Base-by-base conservation (phyloP, 2,113 vertebrate species). In the Colistium nudipinnis region DNA sequence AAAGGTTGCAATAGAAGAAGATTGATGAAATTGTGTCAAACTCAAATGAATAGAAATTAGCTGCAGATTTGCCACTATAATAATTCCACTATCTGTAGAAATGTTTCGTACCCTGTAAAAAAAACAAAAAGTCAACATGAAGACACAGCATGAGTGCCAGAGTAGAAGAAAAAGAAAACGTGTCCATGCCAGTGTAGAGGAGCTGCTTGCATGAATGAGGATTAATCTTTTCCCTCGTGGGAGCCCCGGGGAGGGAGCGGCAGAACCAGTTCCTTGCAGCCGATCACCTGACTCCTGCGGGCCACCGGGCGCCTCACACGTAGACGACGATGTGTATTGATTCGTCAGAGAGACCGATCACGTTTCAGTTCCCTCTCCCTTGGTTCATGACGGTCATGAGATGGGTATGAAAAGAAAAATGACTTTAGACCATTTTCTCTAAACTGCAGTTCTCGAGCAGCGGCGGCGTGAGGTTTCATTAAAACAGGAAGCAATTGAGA, bases 401-500 rank as follows among this genome's bases (percentile, higher is more conserved):
- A 20, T 25, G 17, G 31, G 35, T 39, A 9, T 27, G 13, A 8
- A 19, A 61, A 6, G 8, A 6, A 70, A 74, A 60, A 20, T 24
- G 4, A 43, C 20, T 39, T 53, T 0, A 11, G 11, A 7, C n/a
- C 6, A 49, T 33, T 1, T 0, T 22, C 7, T 55, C 4, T 47
- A 6, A 57, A 52, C 4, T 3, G 12, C 24, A 6, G 49, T 13
- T 30, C n/a, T 54, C 33, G 1, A 1, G 67, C n/a, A 35, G 64
- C 30, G 10, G 60, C 20, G 49, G 17, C 38, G 61, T 13, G 20
- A 24, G 16, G 13, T 60, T 12, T 13, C 14, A 13, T 28, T 49
- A 33, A 44, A 76, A 47, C 70, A 62, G 68, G 85, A 82, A 82
- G 85, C 85, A 83, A 80, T 55, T 60, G 13, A 56, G 48, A 61